phyloP scores from a whole-genome alignment of 2,113 vertebrate species.

The Isichthys henryi region DNA sequence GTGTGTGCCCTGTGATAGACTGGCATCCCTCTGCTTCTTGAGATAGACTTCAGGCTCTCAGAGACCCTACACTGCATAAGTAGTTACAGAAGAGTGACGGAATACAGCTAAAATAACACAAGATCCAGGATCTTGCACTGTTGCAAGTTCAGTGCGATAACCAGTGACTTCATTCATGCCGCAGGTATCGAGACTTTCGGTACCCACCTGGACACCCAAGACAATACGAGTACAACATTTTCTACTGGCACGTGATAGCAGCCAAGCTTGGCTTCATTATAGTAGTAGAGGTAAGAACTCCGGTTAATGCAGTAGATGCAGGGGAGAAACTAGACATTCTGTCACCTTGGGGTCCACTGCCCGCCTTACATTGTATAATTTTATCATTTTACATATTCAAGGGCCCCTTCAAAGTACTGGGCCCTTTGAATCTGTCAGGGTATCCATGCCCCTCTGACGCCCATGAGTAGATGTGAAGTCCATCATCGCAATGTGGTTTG shows the following conservation, averaged over 20 bases:
- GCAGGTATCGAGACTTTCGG: constrained; percentile 83
- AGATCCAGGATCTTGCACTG: neutral
- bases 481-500: neutral
- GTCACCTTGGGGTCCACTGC: neutral
- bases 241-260: constrained; percentile 87
- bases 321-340: neutral
- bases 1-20: neutral
- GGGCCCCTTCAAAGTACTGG: neutral
- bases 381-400: neutral
- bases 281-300: constrained; percentile 73
- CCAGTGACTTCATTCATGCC: constrained; percentile 23
- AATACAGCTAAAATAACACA: neutral
- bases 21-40: neutral
- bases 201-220: constrained; percentile 74
- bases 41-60: neutral
- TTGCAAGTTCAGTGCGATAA: neutral
- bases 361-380: neutral
- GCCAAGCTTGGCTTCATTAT: constrained; percentile 90
- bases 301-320: neutral
- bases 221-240: constrained; percentile 75
- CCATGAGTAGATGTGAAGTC: neutral
- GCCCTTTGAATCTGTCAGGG: neutral
- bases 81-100: neutral
- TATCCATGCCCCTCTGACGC: neutral
- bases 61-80: neutral